Evolutionary conservation across 2,797 vertebrate genomes (phyloP), one percentile per base, ranked within the genome.

Genomic region (Chromobotia macracanthus): DNA sequence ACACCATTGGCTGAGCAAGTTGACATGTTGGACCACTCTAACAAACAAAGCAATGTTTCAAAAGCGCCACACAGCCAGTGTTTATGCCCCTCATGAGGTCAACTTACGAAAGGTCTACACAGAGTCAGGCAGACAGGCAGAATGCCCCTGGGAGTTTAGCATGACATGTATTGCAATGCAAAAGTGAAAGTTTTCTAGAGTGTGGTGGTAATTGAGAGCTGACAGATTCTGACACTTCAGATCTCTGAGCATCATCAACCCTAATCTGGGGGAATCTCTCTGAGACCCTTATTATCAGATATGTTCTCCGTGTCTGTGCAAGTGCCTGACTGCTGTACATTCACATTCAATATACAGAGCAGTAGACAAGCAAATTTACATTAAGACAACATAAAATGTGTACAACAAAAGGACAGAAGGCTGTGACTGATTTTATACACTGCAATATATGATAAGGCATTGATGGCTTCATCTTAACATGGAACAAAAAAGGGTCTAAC

Each of bases 181-280:
- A 63, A 75, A 25, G 23, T 60, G 28, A 18, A 38, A 16, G 38
- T 55, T 63, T 75, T 68, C 41, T 61, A 28, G 35, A 73, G 64
- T 44, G 65, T 31, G 15, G 31, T 41, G 21, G 69, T 68, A 75
- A 69, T 75, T 70, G 55, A 74, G 55, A 63, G 58, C 25, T 75
- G 65, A 68, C 60, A 55, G 64, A 64, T 70, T 61, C 64, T 69
- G 53, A 25, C 65, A 79, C 55, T 69, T 79, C 44, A 63, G 38
- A 67, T 82, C 31, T 67, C 70, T 25, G 46, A 74, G 23, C 53
- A 69, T 74, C 66, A 60, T 70, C 53, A 38, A 35, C 67, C 58
- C 58, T 65, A 66, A 74, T 77, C 23, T 61, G 65, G 51, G 61
- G 67, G 60, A 65, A n/a, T 44, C 16, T 51, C 56, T 70, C 66